Percentiles rank a stretch among this genome's conserved stretches.
These are phyloP conservation scores for Anabacerthia variegaticeps DNA, from an alignment of 2,797 vertebrate species.

Conservation along the genomic window DNA sequence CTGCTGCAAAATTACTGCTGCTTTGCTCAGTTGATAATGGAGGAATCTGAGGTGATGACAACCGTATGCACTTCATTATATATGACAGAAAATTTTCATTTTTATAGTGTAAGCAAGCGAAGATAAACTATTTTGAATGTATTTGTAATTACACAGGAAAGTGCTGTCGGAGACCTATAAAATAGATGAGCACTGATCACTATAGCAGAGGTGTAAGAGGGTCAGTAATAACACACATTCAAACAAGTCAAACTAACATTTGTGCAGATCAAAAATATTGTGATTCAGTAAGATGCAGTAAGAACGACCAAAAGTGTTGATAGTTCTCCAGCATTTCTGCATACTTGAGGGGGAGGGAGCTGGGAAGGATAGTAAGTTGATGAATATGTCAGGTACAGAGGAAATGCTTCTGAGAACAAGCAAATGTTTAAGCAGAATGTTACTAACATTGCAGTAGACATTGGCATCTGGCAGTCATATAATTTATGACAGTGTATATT, in stretches of 20 bases:
- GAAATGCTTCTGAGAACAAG: constrained; percentile 2
- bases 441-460: background rate
- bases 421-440: constrained; percentile 4
- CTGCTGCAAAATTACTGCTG: background rate
- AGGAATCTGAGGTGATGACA: background rate
- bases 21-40: background rate
- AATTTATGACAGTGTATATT: background rate
- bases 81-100: background rate
- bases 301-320: background rate
- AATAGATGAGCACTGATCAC: background rate
- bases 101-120: background rate
- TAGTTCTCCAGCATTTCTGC: background rate
- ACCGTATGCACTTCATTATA: background rate
- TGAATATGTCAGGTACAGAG: background rate
- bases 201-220: background rate
- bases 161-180: background rate
- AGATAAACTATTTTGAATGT: background rate
- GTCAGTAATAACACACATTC: background rate
- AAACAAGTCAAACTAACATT: background rate
- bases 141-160: background rate
- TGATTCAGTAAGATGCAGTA: background rate
- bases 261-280: background rate
- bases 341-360: background rate
- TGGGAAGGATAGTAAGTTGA: background rate
- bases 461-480: background rate